Base-by-base conservation (phyloP, 2,113 vertebrate genomes). In the Callopanchax toddi region DNA sequence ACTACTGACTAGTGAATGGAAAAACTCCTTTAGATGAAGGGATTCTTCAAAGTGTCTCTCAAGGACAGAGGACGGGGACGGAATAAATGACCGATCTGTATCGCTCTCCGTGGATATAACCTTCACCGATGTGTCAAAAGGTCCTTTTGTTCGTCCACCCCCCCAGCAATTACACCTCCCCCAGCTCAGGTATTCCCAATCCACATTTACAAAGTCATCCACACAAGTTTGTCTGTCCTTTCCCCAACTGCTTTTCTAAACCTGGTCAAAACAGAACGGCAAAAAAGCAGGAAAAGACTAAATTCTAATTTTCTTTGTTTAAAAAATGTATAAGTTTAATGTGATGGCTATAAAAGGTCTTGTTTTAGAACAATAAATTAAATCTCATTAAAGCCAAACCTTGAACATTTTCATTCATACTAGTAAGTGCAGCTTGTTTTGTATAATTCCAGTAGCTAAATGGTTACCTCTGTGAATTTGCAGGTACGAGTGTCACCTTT, bases 101-200 rank as follows among this genome's bases (percentile, higher is more conserved):
- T 85, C 74, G 43, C 66, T 46, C 66, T 62, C 58, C 11, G 1
- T 43, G 71, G 67, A 66, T 69, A 60, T 79, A 76, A 82, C 85
- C 83, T 87, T 79, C 82, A 81, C 60, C 65, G 59, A 55, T 2
- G 37, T 77, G 74, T 79, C 77, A 84, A 87, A 72, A 62, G 80
- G 69, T 61, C 53, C 72, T 66, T 73, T 87, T 90, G 85, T 88
- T 83, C n/a, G 1, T 26, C 56, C 61, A 36, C 60, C 72, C 39
- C 53, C 50, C 70, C 34, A 11, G 18, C 55, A 59, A 65, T 81
- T 80, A 84, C 76, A 66, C 74, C 68, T 77, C 67, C 82, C 73
- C 73, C 67, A 17, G 25, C 43, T 46, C 21, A 25, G 22, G 10
- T 36, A 79, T 68, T 65, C 60, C 53, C 45, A 26, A 36, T 70